Percentiles rank a stretch among this genome's conserved stretches.
Conservation (phyloP, 2,113 vertebrate species). For the Phrynosoma platyrhinos region DNA sequence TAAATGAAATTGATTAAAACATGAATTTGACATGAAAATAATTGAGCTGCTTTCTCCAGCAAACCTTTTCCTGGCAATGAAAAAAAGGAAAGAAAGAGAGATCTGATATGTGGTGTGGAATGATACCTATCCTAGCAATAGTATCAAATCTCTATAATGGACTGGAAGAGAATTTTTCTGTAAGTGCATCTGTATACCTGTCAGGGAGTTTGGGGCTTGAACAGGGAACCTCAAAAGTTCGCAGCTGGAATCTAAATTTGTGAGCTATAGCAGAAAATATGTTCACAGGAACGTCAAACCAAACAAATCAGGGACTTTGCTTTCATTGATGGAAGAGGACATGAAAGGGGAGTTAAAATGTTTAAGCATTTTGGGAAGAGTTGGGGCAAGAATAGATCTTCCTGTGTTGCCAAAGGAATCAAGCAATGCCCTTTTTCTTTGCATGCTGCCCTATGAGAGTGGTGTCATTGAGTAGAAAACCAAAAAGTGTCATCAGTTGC, state of each 20-base stretch:
- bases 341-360: not conserved
- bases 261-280: not conserved
- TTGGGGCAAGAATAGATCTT: too few relatives aligned
- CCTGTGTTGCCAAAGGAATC: not conserved
- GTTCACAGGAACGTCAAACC: too few relatives aligned
- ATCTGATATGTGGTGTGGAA: not conserved
- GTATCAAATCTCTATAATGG: not conserved
- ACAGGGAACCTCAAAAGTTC: not conserved
- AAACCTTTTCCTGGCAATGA: not conserved
- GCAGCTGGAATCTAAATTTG: not conserved
- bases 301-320: not conserved
- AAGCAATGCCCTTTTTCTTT: not conserved
- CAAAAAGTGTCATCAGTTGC: not conserved
- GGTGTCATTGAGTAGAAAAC: not conserved
- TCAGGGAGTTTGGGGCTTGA: not conserved
- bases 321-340: not conserved
- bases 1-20: slow-evolving; percentile 29
- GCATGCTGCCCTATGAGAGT: not conserved
- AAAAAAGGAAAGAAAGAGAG: not conserved
- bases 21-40: slow-evolving; percentile 9
- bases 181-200: not conserved
- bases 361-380: too few relatives aligned
- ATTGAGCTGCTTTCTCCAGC: not conserved
- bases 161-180: not conserved
- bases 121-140: not conserved